Evolutionary conservation across 1,140 invertebrate genomes (phyloP), one percentile per base, ranked within the genome.

Genomic region (Leptoteleia sp.): DNA sequence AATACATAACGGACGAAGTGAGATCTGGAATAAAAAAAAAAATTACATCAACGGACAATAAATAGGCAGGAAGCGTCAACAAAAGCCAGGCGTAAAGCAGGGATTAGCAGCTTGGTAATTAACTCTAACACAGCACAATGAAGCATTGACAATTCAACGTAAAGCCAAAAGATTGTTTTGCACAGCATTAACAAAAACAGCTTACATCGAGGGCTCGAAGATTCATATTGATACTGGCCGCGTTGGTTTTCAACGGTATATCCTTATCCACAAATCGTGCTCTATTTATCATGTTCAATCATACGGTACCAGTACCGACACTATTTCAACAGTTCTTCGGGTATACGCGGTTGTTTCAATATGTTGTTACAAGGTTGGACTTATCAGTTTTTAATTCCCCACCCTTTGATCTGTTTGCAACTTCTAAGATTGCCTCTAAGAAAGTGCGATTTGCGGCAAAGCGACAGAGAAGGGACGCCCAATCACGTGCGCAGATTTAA

Each of bases 391-490:
- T 76, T 8, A 76, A 50, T 70, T 81, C n/a, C n/a, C 35, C 64
- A 73, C 65, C 29, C 64, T 52, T 79, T 54, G 7, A 65, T 62
- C 72, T n/a, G 15, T n/a, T 64, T 59, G 16, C 12, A 48, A 62
- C 40, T 40, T 59, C 65, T 80, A 82, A 77, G 22, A 67, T 57
- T 59, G 71, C 31, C 5, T 48, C 48, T 76, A 81, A 48, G 52
- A 64, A 52, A 81, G 80, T 83, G 84, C 83, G 80, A 78, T 82
- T 84, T 83, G 83, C 84, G 81, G 82, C 71, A 86, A 89, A 89
- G 88, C 88, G 83, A 89, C 84, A 89, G 83, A 88, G 85, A 89
- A 88, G 86, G 87, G 87, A 90, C 88, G 87, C 88, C 88, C 85
- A 89, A 87, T 87, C 82, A 88, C 88, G 88, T 89, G n/a, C n/a